Percentiles rank a stretch among this genome's conserved stretches.
These are phyloP conservation scores for Diorhabda carinulata DNA, from an alignment of 1,140 invertebrate species.

Conservation along the genomic window DNA sequence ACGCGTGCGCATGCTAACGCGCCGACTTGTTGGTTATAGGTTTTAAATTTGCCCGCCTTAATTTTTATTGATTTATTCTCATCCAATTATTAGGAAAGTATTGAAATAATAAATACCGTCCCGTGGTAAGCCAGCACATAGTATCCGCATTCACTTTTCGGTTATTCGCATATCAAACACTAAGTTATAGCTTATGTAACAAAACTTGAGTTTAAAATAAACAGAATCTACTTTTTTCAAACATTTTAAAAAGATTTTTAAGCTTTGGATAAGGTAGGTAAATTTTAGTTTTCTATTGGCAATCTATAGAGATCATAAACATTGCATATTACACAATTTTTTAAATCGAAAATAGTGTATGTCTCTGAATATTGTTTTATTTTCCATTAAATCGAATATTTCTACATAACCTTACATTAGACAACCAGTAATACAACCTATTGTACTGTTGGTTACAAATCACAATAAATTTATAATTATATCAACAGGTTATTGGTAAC, in stretches of 20 bases:
- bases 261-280: not conserved
- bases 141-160: not conserved
- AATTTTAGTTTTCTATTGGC: too few species aligned
- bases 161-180: not conserved
- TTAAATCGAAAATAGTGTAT: too few species aligned
- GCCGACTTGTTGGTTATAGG: constrained; percentile 18
- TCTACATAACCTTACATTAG: too few species aligned
- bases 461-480: too few species aligned
- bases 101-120: constrained; percentile 16
- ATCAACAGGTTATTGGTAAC: too few species aligned
- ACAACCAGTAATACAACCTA: too few species aligned
- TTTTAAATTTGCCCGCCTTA: constrained; percentile 30
- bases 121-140: not conserved
- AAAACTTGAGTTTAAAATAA: not conserved
- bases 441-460: too few species aligned
- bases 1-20: constrained; percentile 27
- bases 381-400: too few species aligned
- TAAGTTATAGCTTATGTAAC: not conserved
- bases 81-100: constrained; percentile 13
- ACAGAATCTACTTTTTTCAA: not conserved
- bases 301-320: too few species aligned
- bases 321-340: too few species aligned
- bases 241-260: not conserved
- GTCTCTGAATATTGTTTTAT: too few species aligned
- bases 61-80: constrained; percentile 23